These are phyloP conservation scores for Heliconius hermathena DNA, from an alignment of 1,140 invertebrate genomes.

Conservation along the genomic window DNA sequence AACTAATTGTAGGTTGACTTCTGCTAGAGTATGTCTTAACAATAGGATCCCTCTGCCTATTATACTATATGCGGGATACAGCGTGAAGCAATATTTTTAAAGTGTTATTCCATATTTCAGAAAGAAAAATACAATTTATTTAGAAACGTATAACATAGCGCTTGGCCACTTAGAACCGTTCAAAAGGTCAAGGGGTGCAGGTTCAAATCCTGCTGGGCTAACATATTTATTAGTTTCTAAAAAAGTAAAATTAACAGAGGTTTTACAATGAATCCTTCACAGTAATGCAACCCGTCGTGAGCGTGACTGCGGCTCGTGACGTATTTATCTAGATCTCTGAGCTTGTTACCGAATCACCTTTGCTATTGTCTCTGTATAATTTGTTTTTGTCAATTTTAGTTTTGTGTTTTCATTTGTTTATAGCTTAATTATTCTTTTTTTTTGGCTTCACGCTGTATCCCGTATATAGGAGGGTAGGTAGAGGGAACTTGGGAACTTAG, in stretches of 20 bases:
- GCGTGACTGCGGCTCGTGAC: background rate
- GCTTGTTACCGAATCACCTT: background rate
- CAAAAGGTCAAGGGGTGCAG: no score
- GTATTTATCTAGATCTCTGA: background rate
- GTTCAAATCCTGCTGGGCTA: no score
- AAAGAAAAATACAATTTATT: no score
- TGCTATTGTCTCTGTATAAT: background rate
- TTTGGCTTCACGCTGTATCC: no score
- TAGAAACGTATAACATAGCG: background rate
- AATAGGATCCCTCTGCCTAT: background rate
- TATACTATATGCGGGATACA: background rate
- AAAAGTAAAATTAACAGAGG: background rate
- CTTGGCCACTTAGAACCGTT: no score
- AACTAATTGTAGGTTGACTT: no score
- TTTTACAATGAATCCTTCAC: background rate
- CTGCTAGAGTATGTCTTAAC: background rate
- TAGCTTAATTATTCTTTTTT: no score
- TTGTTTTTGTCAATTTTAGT: background rate
- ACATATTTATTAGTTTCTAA: background rate
- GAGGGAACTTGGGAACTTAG: no score
- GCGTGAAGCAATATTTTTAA: background rate
- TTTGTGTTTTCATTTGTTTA: background rate
- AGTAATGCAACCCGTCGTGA: background rate
- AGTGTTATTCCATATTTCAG: no score
- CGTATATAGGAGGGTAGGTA: no score